Evolutionary conservation across 2,888 invertebrate species (phyloP).

Genomic region (Dryocosmus kuriphilus): DNA sequence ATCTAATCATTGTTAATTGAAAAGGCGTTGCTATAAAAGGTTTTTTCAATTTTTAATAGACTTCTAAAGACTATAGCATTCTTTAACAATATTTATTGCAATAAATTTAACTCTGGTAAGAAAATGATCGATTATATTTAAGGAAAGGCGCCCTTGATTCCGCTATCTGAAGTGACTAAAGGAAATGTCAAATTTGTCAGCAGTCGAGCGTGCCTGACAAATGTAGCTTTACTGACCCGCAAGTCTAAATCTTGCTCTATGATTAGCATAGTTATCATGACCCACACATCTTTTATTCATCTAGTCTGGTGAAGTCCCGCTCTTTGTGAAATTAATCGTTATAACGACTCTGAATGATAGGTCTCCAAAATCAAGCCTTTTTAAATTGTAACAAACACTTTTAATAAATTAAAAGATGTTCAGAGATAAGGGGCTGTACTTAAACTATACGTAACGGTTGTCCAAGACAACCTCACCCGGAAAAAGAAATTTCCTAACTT

Average conservation of each 20-base stretch:
- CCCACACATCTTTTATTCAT: background rate
- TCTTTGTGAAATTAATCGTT: background rate
- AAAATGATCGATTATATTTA: background rate
- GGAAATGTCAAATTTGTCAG: constrained; percentile 60
- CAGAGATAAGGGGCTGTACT: too few species aligned
- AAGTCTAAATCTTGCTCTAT: constrained; percentile 40
- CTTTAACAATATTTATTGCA: background rate
- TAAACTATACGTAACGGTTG: too few species aligned
- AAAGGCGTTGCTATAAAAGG: too few species aligned
- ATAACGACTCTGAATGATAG: background rate
- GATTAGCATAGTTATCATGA: constrained; percentile 65
- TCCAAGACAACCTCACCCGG: too few species aligned
- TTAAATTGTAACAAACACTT: too few species aligned
- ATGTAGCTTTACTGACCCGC: constrained; percentile 35
- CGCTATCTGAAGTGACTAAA: constrained; percentile 11
- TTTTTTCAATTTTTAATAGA: too few species aligned
- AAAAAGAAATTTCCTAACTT: too few species aligned
- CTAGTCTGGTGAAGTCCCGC: background rate
- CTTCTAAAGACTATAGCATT: background rate
- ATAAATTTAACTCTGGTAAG: background rate
- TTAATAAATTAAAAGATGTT: too few species aligned
- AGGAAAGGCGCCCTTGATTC: background rate
- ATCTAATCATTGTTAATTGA: too few species aligned
- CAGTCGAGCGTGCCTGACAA: constrained; percentile 60
- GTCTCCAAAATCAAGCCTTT: background rate